Evolutionary conservation across 2,888 invertebrate genomes (phyloP).

Genomic region (Papilio protenor): DNA sequence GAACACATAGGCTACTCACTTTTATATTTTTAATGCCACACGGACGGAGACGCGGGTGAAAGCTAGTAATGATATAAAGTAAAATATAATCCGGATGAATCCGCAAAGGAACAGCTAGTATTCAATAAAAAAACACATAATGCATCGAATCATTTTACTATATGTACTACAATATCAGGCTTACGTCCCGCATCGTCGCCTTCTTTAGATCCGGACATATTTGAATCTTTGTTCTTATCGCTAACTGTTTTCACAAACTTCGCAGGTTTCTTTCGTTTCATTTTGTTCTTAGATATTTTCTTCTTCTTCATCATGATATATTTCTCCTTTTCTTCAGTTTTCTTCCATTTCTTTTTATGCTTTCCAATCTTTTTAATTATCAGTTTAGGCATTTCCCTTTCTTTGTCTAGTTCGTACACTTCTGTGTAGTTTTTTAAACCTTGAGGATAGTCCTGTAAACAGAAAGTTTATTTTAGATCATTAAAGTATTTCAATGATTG

Average conservation of each 20-base stretch:
- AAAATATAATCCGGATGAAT: too few relatives aligned
- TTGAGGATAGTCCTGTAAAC: conserved; percentile 34
- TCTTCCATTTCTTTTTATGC: conserved; percentile 37
- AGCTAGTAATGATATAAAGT: too few relatives aligned
- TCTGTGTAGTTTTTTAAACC: background rate
- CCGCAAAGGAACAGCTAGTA: too few relatives aligned
- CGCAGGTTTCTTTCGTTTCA: conserved; percentile 38
- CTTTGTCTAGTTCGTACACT: conserved; percentile 5
- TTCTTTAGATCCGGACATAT: conserved; percentile 43
- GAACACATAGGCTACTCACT: too few relatives aligned
- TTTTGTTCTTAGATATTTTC: conserved; percentile 23
- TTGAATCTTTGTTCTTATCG: conserved; percentile 43
- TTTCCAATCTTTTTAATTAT: conserved; percentile 26
- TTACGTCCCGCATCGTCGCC: conserved; percentile 50
- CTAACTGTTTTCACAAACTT: conserved; percentile 43
- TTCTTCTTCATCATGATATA: conserved; percentile 31
- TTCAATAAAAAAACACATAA: conserved; percentile 31
- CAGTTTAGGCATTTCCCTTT: conserved; percentile 27
- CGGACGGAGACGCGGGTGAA: too few relatives aligned
- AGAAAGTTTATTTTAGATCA: background rate
- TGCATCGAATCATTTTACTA: conserved; percentile 60
- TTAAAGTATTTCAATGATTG: too few relatives aligned
- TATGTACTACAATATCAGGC: conserved; percentile 66
- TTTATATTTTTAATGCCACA: too few relatives aligned
- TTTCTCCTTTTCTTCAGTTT: conserved; percentile 31